Conservation (phyloP, 1,140 invertebrate genomes). For the Lepidurus apus region DNA sequence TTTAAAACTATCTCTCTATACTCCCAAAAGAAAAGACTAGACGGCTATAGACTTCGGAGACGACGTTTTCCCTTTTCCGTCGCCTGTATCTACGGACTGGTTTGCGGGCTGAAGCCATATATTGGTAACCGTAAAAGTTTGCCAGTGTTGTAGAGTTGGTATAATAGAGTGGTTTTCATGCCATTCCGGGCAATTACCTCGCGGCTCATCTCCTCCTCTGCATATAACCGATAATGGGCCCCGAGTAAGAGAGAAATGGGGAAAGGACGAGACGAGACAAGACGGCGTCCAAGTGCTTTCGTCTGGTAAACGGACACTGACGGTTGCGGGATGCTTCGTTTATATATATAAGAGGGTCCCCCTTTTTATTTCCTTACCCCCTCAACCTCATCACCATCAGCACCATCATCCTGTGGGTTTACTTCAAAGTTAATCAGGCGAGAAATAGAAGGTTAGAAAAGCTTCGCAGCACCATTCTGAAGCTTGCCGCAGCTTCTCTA, state of each 20-base stretch:
- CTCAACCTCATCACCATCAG: neutral
- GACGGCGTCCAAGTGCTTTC: constrained; percentile 20
- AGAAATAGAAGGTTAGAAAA: constrained; percentile 16
- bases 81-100: neutral
- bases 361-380: neutral
- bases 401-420: neutral
- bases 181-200: constrained; percentile 14
- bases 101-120: neutral
- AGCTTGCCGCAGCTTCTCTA: neutral
- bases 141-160: neutral
- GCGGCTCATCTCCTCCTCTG: neutral
- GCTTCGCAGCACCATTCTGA: neutral
- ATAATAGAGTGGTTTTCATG: neutral
- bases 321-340: neutral
- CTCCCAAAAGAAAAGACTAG: too few species aligned
- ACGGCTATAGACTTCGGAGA: too few species aligned
- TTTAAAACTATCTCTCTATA: too few species aligned
- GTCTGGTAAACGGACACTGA: constrained; percentile 21
- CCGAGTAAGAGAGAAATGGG: neutral
- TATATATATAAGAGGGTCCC: neutral
- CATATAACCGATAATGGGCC: neutral
- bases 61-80: too few species aligned
- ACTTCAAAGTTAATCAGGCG: constrained; percentile 10
- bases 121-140: neutral
- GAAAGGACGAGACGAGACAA: constrained; percentile 1